Conservation (phyloP, 2,888 invertebrate genomes). For the Pegoplata infirma region DNA sequence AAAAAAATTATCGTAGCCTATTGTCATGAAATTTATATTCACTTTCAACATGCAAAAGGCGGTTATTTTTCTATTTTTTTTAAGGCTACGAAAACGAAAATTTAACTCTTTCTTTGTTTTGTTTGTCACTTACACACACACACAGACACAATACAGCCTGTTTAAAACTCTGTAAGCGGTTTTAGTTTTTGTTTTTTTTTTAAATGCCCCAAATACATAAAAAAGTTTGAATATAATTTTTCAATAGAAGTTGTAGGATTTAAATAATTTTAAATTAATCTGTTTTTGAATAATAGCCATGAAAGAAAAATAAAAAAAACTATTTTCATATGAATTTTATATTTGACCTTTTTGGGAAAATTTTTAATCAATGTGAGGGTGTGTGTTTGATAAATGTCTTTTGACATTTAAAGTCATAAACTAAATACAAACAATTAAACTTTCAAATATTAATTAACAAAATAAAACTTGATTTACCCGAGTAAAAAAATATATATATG, state of each 20-base stretch:
- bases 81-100: not conserved
- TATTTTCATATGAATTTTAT: too few species aligned
- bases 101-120: not conserved
- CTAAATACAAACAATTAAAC: not conserved
- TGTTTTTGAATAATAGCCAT: slow-evolving; percentile 16
- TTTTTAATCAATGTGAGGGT: too few species aligned
- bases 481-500: not conserved
- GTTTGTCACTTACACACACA: too few species aligned
- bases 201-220: not conserved
- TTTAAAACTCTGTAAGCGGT: too few species aligned
- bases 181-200: not conserved
- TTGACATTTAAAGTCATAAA: not conserved
- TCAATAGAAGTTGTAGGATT: not conserved
- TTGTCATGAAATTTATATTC: slow-evolving; percentile 48
- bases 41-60: slow-evolving; percentile 58
- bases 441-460: not conserved
- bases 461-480: slow-evolving; percentile 7
- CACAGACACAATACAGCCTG: not conserved
- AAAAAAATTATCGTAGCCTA: slow-evolving; percentile 42
- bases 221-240: too few species aligned
- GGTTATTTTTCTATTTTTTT: slow-evolving; percentile 18
- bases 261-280: slow-evolving; percentile 8
- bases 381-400: not conserved
- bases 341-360: too few species aligned
- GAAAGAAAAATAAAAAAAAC: too few species aligned